Base-by-base conservation (phyloP, 1,140 invertebrate species). In the Ceratina calcarata region DNA sequence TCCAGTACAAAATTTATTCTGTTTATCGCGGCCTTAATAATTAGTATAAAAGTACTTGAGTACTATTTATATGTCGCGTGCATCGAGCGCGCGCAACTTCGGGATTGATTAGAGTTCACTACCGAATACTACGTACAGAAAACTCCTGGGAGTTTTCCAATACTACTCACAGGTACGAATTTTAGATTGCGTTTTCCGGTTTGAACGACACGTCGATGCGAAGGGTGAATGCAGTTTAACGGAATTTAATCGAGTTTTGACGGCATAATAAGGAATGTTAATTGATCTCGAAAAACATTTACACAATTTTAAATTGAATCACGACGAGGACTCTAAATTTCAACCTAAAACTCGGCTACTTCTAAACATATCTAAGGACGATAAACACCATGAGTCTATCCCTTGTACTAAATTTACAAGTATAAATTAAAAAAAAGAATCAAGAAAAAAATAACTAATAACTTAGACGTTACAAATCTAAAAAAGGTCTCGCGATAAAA, bases 391-490 rank as follows among this genome's bases (percentile, higher is more conserved):
- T 65, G 70, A 78, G 70, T 67, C 61, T 37, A 51, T 27, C n/a
- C 22, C 20, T 4, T 7, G n/a, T 10, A 51, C 70, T 62, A 20
- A 49, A 1, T 32, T 22, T 74, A 73, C 53, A 18, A 15, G 15
- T 55, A 49, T 65, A 71, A 22, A 69, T 55, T 60, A 51, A 66
- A 66, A 51, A 37, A 22, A 58, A 20, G 22, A 53, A 53, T 60
- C 20, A 51, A 64, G 22, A 27, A n/a, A 15, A 18, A 27, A 13
- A 2, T 24, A 64, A 67, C 55, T 58, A 70, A 61, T 51, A 73
- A 22, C 80, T 74, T 84, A 85, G 61, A 80, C 51, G 51, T 68
- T 82, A 86, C 22, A 58, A 77, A 86, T 58, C 62, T 82, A 77
- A 32, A 71, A 45, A 60, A 24, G 51, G 0, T 82, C 73, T 66